Evolutionary conservation across 2,888 invertebrate species (phyloP), one percentile per base, ranked within the genome.

Genomic region (Sclerodermus sp.): DNA sequence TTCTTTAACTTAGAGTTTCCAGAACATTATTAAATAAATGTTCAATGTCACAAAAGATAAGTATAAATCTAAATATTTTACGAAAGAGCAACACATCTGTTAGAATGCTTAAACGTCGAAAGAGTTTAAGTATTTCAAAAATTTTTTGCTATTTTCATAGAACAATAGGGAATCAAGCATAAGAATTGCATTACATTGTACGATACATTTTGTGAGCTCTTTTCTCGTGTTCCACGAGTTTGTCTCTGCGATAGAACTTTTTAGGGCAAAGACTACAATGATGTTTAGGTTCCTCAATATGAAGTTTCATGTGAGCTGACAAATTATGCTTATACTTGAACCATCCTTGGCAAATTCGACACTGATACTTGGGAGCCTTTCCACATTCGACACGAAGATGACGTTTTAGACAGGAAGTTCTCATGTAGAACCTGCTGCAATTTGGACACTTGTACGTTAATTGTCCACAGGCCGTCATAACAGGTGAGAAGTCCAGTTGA

Each of bases 371-470:
- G 1, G 79, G 79, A 12, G 73, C 72, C 38, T 77, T 73, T 17
- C 79, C 77, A 47, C 79, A 79, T 49, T 79, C 79, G 45, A 76
- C 71, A 8, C 74, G 70, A 10, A 78, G 54, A 49, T 79, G 79
- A 1, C 74, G 70, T 32, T 60, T 72, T 49, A 74, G 50, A 48
- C 72, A 74, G 29, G 73, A 73, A 1, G 65, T 62, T 23, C 76
- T 57, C 64, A 70, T 70, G 62, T 78, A 78, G 52, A 67, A 70
- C 38, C 78, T 74, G 51, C 59, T 67, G 60, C 85, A 85, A 71
- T 82, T 83, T 43, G 84, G 83, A 70, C 86, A 87, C 67, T 81
- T 81, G 80, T 83, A 85, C 13, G 63, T 64, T 38, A 68, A 60
- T 47, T 67, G 67, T 39, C 68, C 70, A 12, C 68, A 64, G 2